These are phyloP conservation scores for Vultur gryphus DNA, from an alignment of 2,797 vertebrate species.

Conservation along the genomic window DNA sequence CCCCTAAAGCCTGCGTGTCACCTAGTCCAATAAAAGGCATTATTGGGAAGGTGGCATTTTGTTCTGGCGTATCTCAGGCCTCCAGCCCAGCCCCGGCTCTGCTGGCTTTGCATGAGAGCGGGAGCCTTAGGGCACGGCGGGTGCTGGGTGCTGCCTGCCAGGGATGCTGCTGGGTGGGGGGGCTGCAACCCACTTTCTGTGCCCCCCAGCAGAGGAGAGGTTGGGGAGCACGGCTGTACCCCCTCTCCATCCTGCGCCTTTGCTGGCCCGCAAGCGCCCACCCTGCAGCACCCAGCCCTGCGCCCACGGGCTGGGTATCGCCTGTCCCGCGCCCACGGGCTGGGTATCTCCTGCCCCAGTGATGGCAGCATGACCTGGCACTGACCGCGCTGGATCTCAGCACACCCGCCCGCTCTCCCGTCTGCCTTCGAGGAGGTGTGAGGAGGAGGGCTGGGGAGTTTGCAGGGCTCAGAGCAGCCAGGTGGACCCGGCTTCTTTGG, in stretches of 20 bases:
- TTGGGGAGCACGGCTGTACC: neutral
- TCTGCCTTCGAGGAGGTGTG: fast-evolving
- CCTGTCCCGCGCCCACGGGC: fast-evolving
- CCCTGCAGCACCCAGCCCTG: neutral
- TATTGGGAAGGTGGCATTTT: slow-evolving; percentile 39
- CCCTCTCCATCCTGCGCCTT: neutral
- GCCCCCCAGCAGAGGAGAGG: neutral
- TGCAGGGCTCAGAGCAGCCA: neutral
- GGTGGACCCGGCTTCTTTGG: fast-evolving
- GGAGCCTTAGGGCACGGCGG: neutral
- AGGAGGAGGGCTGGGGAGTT: too few species aligned
- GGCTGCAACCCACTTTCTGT: neutral
- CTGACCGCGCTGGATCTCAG: fast-evolving
- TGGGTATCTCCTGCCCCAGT: neutral
- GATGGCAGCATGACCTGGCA: neutral
- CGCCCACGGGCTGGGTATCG: fast-evolving
- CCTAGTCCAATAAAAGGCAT: slow-evolving; percentile 63
- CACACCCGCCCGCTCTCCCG: fast-evolving
- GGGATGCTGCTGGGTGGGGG: neutral
- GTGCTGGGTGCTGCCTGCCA: neutral
- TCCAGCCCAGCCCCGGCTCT: neutral
- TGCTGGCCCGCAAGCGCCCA: fast-evolving
- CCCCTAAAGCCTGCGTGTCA: slow-evolving; percentile 57
- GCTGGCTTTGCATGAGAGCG: neutral
- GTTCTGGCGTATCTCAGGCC: slow-evolving; percentile 1